These are phyloP conservation scores for Pollenia amentaria DNA, from an alignment of 2,888 invertebrate species.

Conservation along the genomic window DNA sequence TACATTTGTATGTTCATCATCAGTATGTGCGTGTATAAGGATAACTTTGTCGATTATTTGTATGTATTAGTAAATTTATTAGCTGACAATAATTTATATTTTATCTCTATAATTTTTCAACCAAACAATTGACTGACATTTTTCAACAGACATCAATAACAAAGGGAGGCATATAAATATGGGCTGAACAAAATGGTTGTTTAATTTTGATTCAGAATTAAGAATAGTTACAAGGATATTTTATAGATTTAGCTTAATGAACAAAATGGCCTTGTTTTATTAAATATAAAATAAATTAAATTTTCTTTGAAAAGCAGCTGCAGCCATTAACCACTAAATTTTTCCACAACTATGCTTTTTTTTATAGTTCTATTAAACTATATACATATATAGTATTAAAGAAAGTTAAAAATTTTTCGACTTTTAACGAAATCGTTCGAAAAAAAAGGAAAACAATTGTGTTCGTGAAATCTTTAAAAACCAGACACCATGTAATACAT, in stretches of 20 bases:
- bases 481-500: constrained; percentile 6
- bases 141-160: constrained; percentile 1
- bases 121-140: constrained; percentile 49
- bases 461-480: constrained; percentile 4
- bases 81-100: constrained; percentile 69
- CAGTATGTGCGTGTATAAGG: not conserved
- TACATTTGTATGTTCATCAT: not conserved
- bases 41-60: not conserved
- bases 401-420: too few species aligned
- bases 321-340: not conserved
- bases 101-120: constrained; percentile 53
- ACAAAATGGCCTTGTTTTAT: constrained; percentile 1
- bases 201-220: not conserved
- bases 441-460: not conserved
- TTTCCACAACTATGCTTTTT: not conserved
- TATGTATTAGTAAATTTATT: constrained; percentile 64
- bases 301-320: too few species aligned
- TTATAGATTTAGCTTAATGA: constrained; percentile 9
- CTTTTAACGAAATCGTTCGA: too few species aligned
- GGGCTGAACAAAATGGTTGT: not conserved
- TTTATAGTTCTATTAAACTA: too few species aligned
- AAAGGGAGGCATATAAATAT: not conserved
- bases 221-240: constrained; percentile 5
- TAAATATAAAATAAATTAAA: too few species aligned
- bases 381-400: too few species aligned